phyloP scores from a whole-genome alignment of 2,888 invertebrate species.

The Dynastes tityus region DNA sequence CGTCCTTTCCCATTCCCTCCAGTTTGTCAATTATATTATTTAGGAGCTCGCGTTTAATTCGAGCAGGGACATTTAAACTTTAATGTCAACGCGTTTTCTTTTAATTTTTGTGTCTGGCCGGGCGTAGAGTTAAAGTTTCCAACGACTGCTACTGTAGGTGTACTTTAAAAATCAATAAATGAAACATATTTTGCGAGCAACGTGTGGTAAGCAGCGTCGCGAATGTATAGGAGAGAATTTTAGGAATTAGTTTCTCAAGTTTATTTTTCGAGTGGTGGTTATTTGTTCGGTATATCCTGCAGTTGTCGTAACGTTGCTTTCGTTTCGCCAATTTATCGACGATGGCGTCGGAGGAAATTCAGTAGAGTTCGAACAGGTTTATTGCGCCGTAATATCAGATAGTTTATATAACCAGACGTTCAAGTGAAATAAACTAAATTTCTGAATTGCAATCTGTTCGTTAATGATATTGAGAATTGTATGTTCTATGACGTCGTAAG shows the following conservation, averaged over 20 bases:
- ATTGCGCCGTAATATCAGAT: background rate
- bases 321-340: background rate
- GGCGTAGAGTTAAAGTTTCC: background rate
- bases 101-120: background rate
- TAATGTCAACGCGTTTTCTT: background rate
- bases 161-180: background rate
- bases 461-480: no score
- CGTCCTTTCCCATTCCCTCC: background rate
- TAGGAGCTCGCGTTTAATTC: slow-evolving; percentile 26
- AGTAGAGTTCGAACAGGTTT: background rate
- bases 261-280: slow-evolving; percentile 5
- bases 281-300: slow-evolving; percentile 4
- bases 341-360: background rate
- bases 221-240: background rate
- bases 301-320: background rate
- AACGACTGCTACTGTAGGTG: background rate
- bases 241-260: slow-evolving; percentile 1
- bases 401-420: no score
- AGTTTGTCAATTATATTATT: slow-evolving; percentile 21
- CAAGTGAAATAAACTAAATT: no score
- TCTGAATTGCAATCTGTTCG: no score
- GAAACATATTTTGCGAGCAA: background rate
- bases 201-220: background rate
- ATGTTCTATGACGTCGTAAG: no score
- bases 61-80: background rate